Conservation (phyloP, 2,888 invertebrate species). For the Orthosia cruda region DNA sequence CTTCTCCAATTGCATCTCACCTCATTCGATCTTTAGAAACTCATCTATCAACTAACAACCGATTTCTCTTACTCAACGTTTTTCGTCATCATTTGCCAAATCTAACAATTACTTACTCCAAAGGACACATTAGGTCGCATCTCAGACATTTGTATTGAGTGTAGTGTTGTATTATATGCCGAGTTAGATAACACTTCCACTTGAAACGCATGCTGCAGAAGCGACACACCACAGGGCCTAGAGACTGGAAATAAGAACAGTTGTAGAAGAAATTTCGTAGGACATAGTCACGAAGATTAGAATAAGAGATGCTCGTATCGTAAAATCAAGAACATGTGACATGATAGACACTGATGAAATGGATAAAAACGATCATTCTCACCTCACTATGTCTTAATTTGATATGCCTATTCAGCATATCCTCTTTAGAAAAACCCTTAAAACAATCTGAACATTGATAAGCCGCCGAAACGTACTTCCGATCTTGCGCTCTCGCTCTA, state of each 20-base stretch:
- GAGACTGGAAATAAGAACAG: constrained; percentile 59
- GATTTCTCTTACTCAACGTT: too few relatives aligned
- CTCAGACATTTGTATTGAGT: constrained; percentile 74
- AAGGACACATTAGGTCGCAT: constrained; percentile 74
- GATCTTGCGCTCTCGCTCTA: constrained; percentile 73
- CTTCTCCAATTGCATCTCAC: too few relatives aligned
- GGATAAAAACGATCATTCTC: constrained; percentile 27
- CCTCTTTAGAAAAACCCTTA: constrained; percentile 83
- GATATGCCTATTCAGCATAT: constrained; percentile 81
- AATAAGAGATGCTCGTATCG: too few relatives aligned
- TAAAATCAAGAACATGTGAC: too few relatives aligned
- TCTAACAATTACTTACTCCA: constrained; percentile 61
- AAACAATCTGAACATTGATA: constrained; percentile 81
- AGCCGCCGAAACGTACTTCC: constrained; percentile 78
- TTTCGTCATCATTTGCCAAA: too few relatives aligned
- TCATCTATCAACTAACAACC: too few relatives aligned
- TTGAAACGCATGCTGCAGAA: constrained; percentile 82
- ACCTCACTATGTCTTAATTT: constrained; percentile 82
- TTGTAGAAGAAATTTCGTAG: too few relatives aligned
- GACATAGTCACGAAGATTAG: too few relatives aligned
- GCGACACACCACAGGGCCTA: constrained; percentile 77
- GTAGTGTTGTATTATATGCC: constrained; percentile 80
- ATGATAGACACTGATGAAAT: too few relatives aligned
- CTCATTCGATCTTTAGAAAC: too few relatives aligned
- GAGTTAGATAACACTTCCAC: constrained; percentile 76